phyloP scores from a whole-genome alignment of 2,888 invertebrate species.

The Globia sparganii region DNA sequence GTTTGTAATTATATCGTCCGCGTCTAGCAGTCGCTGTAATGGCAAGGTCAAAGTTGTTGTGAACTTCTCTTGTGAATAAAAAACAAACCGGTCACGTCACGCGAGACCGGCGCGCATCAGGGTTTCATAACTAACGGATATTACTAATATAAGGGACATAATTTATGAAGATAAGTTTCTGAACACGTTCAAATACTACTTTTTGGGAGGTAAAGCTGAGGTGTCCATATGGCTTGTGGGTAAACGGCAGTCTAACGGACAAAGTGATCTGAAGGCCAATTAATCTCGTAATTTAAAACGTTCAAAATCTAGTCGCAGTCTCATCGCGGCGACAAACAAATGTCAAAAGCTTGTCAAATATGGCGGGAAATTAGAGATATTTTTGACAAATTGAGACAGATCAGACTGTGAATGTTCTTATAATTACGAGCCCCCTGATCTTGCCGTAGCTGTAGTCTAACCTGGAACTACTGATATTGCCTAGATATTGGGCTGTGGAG shows the following conservation, averaged over 20 bases:
- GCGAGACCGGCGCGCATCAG: constrained; percentile 46
- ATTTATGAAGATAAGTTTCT: background rate
- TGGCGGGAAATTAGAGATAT: no score
- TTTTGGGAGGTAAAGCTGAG: background rate
- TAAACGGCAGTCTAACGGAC: background rate
- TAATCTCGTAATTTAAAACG: no score
- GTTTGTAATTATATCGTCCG: constrained; percentile 15
- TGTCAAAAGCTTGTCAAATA: no score
- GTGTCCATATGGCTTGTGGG: background rate
- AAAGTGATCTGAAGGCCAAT: no score
- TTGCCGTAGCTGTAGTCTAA: background rate
- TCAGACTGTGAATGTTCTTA: no score
- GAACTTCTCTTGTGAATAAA: constrained; percentile 55
- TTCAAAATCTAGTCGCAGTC: no score
- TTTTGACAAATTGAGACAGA: no score
- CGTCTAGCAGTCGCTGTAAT: constrained; percentile 28
- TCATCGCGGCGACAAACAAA: no score
- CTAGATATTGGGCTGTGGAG: background rate
- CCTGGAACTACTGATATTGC: no score
- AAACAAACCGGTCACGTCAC: constrained; percentile 58
- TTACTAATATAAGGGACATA: constrained; percentile 39
- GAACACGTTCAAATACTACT: background rate
- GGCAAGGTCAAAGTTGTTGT: constrained; percentile 56
- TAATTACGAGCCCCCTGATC: no score
- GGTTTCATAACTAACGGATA: constrained; percentile 46